Conservation (phyloP, 2,113 vertebrate species). For the Jaculus jaculus region DNA sequence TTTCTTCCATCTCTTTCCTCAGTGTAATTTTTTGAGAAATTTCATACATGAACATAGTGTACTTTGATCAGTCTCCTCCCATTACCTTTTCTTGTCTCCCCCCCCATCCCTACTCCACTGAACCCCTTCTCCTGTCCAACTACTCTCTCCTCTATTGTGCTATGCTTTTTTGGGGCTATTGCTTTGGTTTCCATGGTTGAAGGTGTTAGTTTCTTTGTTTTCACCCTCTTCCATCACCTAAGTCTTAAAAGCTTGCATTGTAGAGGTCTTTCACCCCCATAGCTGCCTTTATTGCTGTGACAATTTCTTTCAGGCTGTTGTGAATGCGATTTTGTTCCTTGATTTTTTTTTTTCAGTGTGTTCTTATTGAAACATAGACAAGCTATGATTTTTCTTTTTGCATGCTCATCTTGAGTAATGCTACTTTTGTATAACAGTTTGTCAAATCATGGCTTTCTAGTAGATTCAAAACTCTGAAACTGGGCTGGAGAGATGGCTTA, state of each 20-base stretch:
- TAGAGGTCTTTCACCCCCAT: neutral
- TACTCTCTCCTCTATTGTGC: too few relatives aligned
- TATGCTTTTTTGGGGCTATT: too few relatives aligned
- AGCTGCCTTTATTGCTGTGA: neutral
- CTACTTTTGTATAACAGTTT: neutral
- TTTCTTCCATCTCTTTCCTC: neutral
- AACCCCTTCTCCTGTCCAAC: too few relatives aligned
- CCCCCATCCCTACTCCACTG: too few relatives aligned
- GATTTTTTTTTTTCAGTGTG: neutral
- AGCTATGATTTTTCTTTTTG: neutral
- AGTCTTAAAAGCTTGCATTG: neutral
- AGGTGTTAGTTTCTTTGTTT: too few relatives aligned
- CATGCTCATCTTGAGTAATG: accelerated
- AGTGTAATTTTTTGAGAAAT: neutral
- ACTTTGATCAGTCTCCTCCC: too few relatives aligned
- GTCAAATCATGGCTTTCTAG: neutral
- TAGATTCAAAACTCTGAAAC: neutral
- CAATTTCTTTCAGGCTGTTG: neutral
- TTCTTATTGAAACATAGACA: neutral
- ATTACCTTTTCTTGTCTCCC: too few relatives aligned
- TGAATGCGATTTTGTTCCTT: neutral
- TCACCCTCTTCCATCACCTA: too few relatives aligned
- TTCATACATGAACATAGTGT: too few relatives aligned
- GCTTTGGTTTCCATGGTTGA: too few relatives aligned
- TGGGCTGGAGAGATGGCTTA: too few relatives aligned